These are phyloP conservation scores for Pseudochromis fuscus DNA, from an alignment of 2,797 vertebrate species.

Conservation along the genomic window DNA sequence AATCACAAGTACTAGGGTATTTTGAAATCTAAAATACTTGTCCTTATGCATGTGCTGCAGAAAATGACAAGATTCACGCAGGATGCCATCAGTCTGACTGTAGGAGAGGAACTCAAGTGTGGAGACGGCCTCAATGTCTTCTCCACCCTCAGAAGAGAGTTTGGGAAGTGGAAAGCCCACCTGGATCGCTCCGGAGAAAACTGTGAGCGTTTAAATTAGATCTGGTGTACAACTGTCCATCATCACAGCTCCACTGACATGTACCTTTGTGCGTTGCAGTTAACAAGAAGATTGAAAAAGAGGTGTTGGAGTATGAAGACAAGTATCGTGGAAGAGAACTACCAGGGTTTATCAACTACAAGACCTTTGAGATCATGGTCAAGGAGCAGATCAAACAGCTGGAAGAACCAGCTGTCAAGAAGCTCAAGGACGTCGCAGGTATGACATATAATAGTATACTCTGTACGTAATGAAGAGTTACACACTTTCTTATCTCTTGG, in stretches of 20 bases:
- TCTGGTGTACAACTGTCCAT: background rate
- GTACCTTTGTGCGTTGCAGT: constrained; percentile 72
- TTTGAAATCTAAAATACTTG: background rate
- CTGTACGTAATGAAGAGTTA: background rate
- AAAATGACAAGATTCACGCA: constrained; percentile 82
- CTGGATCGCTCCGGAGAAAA: constrained; percentile 58
- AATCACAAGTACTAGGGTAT: too few species aligned
- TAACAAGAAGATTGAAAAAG: constrained; percentile 39
- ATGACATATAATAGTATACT: background rate
- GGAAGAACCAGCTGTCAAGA: constrained; percentile 86
- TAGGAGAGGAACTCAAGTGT: constrained; percentile 81
- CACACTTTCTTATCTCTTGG: background rate
- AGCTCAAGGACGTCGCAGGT: constrained; percentile 82
- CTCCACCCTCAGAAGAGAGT: constrained; percentile 73
- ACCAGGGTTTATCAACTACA: constrained; percentile 90
- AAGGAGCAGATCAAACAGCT: constrained; percentile 83
- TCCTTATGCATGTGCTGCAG: constrained; percentile 49
- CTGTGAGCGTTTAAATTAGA: constrained; percentile 61
- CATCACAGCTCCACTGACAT: constrained; percentile 2
- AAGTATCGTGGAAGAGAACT: constrained; percentile 88
- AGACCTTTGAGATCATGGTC: constrained; percentile 87
- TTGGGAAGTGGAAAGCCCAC: constrained; percentile 71
- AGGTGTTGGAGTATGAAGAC: constrained; percentile 78
- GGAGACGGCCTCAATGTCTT: constrained; percentile 74
- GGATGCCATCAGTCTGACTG: constrained; percentile 75